Percentiles rank a stretch among this genome's conserved stretches.
Conservation (phyloP, 2,888 invertebrate species). For the Aleiodes leptofemur region DNA sequence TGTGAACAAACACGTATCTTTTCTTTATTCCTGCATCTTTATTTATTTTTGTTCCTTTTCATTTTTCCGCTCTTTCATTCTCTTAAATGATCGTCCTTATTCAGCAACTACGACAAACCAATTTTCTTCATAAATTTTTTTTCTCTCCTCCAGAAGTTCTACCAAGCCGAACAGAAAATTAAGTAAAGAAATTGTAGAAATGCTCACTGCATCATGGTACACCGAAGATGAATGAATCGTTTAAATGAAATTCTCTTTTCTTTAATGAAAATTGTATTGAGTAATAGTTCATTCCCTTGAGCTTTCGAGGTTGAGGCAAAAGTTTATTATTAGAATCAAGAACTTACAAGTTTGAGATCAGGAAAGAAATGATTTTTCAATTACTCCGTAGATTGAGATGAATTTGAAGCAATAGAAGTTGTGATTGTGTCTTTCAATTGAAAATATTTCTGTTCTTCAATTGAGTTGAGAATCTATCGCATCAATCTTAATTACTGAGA, state of each 20-base stretch:
- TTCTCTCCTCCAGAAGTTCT: not conserved
- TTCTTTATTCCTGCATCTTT: slow-evolving; percentile 7
- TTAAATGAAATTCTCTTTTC: not conserved
- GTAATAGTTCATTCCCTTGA: too few relatives aligned
- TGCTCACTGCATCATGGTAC: not conserved
- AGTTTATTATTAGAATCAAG: too few relatives aligned
- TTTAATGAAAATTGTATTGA: not conserved
- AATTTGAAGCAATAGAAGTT: too few relatives aligned
- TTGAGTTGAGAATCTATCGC: too few relatives aligned
- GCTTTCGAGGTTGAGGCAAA: too few relatives aligned
- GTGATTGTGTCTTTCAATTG: too few relatives aligned
- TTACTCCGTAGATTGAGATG: too few relatives aligned
- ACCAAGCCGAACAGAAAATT: slow-evolving; percentile 11
- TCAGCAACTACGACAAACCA: slow-evolving; percentile 31
- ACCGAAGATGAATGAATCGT: slow-evolving; percentile 1
- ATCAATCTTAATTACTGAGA: too few relatives aligned
- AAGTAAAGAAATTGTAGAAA: slow-evolving; percentile 1
- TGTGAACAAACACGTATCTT: slow-evolving; percentile 37
- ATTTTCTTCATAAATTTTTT: slow-evolving; percentile 32
- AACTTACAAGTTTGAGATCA: too few relatives aligned
- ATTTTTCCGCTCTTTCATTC: slow-evolving; percentile 9
- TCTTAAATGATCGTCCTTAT: slow-evolving; percentile 19
- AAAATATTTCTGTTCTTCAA: too few relatives aligned
- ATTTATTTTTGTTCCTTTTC: slow-evolving; percentile 14
- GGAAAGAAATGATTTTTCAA: too few relatives aligned